These are phyloP conservation scores for Ornithoptera priamus DNA, from an alignment of 2,888 invertebrate genomes.

Conservation along the genomic window DNA sequence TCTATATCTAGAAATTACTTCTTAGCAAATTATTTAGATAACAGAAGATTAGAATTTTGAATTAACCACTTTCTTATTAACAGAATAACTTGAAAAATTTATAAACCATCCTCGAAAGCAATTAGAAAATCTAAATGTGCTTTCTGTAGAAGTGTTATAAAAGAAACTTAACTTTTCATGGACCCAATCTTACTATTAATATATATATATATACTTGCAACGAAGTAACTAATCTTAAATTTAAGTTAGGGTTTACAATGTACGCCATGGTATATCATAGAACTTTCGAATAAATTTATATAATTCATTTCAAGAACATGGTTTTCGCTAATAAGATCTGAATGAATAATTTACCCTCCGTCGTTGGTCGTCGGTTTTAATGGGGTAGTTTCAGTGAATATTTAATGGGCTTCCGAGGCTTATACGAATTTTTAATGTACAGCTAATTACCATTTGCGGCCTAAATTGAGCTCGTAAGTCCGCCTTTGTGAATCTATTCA, in stretches of 20 bases:
- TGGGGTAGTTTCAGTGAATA: slow-evolving; percentile 38
- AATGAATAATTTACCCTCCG: slow-evolving; percentile 40
- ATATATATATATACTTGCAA: too few species aligned
- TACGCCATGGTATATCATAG: background rate
- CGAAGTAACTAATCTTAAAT: too few species aligned
- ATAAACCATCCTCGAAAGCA: too few species aligned
- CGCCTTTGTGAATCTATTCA: slow-evolving; percentile 36
- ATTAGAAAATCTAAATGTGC: too few species aligned
- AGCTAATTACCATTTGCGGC: slow-evolving; percentile 44
- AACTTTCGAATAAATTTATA: slow-evolving; percentile 13
- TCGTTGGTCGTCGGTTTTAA: slow-evolving; percentile 46
- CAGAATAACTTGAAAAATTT: too few species aligned
- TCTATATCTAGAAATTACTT: too few species aligned
- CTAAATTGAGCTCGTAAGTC: slow-evolving; percentile 40
- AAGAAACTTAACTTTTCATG: too few species aligned
- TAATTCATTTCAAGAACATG: slow-evolving; percentile 19
- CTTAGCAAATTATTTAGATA: too few species aligned
- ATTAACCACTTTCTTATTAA: too few species aligned
- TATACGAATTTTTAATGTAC: slow-evolving; percentile 42
- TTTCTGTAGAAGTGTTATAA: too few species aligned
- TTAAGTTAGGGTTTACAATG: background rate
- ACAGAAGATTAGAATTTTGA: too few species aligned
- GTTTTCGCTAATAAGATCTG: slow-evolving; percentile 26
- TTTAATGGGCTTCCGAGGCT: slow-evolving; percentile 38
- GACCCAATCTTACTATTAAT: too few species aligned